These are phyloP conservation scores for Ceyx cyanopectus DNA, from an alignment of 2,113 vertebrate species.

Conservation along the genomic window DNA sequence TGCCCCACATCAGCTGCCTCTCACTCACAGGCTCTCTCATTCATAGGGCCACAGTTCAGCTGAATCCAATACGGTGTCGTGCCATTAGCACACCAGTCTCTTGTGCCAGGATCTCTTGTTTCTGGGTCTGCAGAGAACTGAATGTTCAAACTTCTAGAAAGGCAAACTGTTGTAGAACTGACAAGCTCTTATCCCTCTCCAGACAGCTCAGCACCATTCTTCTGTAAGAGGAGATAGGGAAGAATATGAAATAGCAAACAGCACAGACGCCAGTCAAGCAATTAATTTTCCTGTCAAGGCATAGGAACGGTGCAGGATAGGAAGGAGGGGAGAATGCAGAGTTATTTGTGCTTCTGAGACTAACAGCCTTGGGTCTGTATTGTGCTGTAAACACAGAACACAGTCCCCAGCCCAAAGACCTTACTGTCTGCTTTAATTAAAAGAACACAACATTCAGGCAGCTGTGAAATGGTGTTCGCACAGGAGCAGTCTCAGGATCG, in stretches of 20 bases:
- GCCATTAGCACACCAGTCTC: not conserved
- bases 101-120: not conserved
- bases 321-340: not conserved
- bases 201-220: not conserved
- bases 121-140: not conserved
- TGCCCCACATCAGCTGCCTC: slow-evolving; percentile 35
- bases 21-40: not conserved
- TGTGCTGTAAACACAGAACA: not conserved
- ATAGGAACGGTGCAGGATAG: not conserved
- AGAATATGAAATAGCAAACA: not conserved
- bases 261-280: not conserved
- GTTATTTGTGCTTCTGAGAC: not conserved
- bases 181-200: not conserved
- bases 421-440: not conserved
- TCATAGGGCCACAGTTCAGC: not conserved
- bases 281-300: not conserved
- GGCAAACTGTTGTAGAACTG: not conserved
- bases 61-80: not conserved
- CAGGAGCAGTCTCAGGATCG: not conserved
- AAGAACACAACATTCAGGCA: not conserved
- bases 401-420: not conserved
- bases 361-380: not conserved
- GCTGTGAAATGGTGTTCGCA: not conserved
- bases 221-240: not conserved
- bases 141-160: not conserved